Base-by-base conservation (phyloP, 1,140 invertebrate species). In the Epicauta chinensis region DNA sequence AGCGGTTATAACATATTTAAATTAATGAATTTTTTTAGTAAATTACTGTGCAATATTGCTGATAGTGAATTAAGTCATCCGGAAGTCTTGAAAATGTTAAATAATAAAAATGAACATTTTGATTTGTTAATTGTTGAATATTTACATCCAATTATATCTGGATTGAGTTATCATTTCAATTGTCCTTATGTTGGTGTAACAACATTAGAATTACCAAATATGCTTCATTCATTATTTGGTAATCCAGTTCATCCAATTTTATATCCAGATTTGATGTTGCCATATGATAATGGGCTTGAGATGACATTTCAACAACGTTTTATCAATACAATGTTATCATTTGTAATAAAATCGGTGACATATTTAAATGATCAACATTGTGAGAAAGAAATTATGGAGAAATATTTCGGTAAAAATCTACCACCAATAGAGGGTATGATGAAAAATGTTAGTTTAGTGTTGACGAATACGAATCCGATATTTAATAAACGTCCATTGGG, bases 51-150 rank as follows among this genome's bases (percentile, higher is more conserved):
- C n/a, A n/a, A n/a, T n/a, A n/a, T n/a, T n/a, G n/a, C n/a, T n/a
- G 10, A 37, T 39, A 30, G 34, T 36, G 34, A 53, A 31, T 32
- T 63, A 12, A 17, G 68, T 52, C 29, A 64, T 43, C 58, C 61
- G 5, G 23, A 55, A 49, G 59, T 71, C 2, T 55, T 67, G 54
- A 54, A 58, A 34, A 16, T 70, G 1, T 59, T 69, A 11, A 51
- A 62, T 6, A 56, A 68, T 41, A 54, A 58, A 53, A 63, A 38
- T 23, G 51, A 67, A 58, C 55, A 63, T 14, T 72, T 70, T 49
- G 68, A 72, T 61, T 51, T 72, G 9, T 54, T 69, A 3, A 47
- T 72, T 11, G 51, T 62, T 5, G 70, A 71, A 56, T 56, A 50
- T 44, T 52, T 67, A 2, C 41, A 47, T 9, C 53, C 63, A 2